Evolutionary conservation across 1,140 invertebrate species (phyloP), one percentile per base, ranked within the genome.

Genomic region (Apolygus lucorum): DNA sequence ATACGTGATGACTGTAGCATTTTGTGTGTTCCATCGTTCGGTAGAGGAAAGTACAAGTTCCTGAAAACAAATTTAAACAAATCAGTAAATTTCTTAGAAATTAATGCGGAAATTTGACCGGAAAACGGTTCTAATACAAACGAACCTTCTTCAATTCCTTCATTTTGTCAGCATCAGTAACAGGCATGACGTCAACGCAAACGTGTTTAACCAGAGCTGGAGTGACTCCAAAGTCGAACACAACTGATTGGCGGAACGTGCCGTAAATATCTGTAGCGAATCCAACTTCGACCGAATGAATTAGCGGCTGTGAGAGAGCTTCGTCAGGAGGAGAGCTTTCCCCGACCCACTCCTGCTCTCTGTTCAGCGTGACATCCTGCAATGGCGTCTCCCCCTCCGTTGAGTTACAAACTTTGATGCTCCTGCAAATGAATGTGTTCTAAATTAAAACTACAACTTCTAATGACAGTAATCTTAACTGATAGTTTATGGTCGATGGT

Each of bases 201-300:
- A 93, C 76, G 75, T 89, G 86, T 74, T 87, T 83, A 8, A 88
- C 82, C 0, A 92, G 75, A 29, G 90, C 84, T 0, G 90, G 88
- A 65, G 88, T 85, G 49, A 77, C 78, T 0, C 88, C 88, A 78
- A 92, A 89, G 77, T 90, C 90, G 78, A 93, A 91, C 0, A 91
- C 84, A 2, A 93, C 79, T 0, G 88, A 85, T 77, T 94, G 91
- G 0, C 88, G 82, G 75, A 92, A 93, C 1, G 90, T 92, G 26
- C 91, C 91, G 77, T 89, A 92, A 68, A 89, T 87, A 67, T 86
- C 83, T 0, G 90, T 88, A 42, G 82, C 81, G 76, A 93, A 93
- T 28, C 79, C 79, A 28, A 94, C 82, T 73, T 84, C 86, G 0
- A 92, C 80, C 70, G 82, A 81, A 75, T 90, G 86, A n/a, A n/a